Evolutionary conservation across 2,113 vertebrate genomes (phyloP).

Genomic region (Glareola pratincola): DNA sequence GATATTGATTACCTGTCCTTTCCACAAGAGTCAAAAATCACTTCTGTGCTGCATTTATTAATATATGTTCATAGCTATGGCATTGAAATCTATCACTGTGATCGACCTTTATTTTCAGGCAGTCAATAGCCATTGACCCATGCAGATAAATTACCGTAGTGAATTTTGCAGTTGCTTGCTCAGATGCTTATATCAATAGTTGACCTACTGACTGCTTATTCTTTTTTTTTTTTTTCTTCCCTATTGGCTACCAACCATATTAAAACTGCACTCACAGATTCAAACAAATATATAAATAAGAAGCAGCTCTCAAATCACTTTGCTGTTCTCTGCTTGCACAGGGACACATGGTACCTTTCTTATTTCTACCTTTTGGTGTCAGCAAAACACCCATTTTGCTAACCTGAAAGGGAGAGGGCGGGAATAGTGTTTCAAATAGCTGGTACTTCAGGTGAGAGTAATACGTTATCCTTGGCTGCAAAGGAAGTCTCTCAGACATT

Average conservation of each 20-base stretch:
- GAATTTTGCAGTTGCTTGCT: slow-evolving; percentile 62
- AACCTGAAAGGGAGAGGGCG: not conserved
- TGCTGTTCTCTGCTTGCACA: not conserved
- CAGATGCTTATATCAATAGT: slow-evolving; percentile 49
- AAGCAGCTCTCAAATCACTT: not conserved
- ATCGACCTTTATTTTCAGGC: slow-evolving; percentile 68
- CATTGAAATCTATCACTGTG: slow-evolving; percentile 55
- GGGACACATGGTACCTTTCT: not conserved
- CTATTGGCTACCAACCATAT: not conserved
- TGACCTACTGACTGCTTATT: slow-evolving; percentile 28
- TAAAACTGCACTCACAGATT: not conserved
- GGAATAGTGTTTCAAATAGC: not conserved
- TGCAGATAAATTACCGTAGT: slow-evolving; percentile 61
- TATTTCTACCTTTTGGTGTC: slow-evolving; percentile 46
- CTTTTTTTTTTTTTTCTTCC: not conserved
- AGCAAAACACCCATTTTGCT: slow-evolving; percentile 33
- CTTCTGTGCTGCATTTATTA: slow-evolving; percentile 57
- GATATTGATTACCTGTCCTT: slow-evolving; percentile 70
- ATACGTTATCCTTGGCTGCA: not conserved
- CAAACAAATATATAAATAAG: not conserved
- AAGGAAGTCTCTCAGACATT: not conserved
- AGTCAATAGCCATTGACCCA: slow-evolving; percentile 62
- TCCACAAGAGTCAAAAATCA: slow-evolving; percentile 54
- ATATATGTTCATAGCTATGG: slow-evolving; percentile 56
- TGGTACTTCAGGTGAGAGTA: not conserved